These are phyloP conservation scores for Grus americana DNA, from an alignment of 2,113 vertebrate genomes.

Conservation along the genomic window DNA sequence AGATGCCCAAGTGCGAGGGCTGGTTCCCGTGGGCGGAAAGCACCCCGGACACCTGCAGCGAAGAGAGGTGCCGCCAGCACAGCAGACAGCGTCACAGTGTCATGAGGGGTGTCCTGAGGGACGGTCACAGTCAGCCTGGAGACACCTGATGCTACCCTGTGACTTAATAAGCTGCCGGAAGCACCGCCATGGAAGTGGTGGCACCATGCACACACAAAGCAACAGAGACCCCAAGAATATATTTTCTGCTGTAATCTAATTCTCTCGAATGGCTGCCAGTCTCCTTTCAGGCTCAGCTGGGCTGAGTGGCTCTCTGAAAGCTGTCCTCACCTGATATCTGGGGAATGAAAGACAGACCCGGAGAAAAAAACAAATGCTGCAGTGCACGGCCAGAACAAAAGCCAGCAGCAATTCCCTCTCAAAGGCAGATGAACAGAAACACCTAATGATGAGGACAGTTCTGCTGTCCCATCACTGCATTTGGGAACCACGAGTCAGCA, in stretches of 20 bases:
- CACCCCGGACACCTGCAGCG: background rate
- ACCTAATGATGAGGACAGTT: background rate
- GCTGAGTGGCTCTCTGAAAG: background rate
- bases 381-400: background rate
- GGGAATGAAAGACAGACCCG: background rate
- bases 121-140: background rate
- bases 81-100: background rate
- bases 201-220: background rate
- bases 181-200: rapidly evolving
- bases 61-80: background rate
- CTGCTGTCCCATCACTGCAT: background rate
- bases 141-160: background rate
- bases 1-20: rapidly evolving
- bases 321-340: background rate
- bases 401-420: background rate
- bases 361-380: background rate
- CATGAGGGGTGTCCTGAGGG: too few species aligned
- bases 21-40: rapidly evolving
- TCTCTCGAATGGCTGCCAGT: background rate
- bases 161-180: background rate
- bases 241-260: background rate
- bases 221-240: background rate
- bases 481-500: background rate
- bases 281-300: background rate
- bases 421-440: background rate